Percentiles rank a stretch among this genome's conserved stretches.
These are phyloP conservation scores for Papilio polyxenes DNA, from an alignment of 1,140 invertebrate species.

Conservation along the genomic window DNA sequence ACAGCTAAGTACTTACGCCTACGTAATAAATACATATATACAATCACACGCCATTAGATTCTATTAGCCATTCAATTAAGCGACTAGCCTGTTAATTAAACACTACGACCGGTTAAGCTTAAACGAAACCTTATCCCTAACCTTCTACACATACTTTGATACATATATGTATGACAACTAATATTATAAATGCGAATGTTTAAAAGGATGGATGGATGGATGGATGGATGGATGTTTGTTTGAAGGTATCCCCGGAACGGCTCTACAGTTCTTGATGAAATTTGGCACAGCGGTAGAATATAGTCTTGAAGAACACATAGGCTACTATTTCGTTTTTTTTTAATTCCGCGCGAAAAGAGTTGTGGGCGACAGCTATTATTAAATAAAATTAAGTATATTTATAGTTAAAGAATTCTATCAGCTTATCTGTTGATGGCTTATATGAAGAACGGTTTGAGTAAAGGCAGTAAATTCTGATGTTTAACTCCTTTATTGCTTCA, in stretches of 20 bases:
- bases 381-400: background rate
- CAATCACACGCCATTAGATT: conserved; percentile 21
- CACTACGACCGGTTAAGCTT: conserved; percentile 17
- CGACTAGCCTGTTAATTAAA: conserved; percentile 28
- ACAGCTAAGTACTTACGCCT: background rate
- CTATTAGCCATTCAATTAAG: conserved; percentile 25
- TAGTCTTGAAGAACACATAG: too few species aligned
- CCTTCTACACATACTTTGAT: too few species aligned
- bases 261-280: too few species aligned
- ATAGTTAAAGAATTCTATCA: background rate
- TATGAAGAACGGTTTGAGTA: background rate
- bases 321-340: too few species aligned
- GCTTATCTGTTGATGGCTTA: background rate
- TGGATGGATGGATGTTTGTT: too few species aligned
- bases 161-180: too few species aligned
- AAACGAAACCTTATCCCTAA: conserved; percentile 25
- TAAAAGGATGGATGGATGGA: too few species aligned
- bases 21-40: background rate
- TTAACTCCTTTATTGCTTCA: conserved; percentile 26
- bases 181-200: too few species aligned
- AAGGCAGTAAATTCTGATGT: conserved; percentile 21
- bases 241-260: too few species aligned
- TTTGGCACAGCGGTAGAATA: too few species aligned
- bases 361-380: too few species aligned
- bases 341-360: too few species aligned